phyloP scores from a whole-genome alignment of 2,888 invertebrate species.

The Mythimna vitellina region DNA sequence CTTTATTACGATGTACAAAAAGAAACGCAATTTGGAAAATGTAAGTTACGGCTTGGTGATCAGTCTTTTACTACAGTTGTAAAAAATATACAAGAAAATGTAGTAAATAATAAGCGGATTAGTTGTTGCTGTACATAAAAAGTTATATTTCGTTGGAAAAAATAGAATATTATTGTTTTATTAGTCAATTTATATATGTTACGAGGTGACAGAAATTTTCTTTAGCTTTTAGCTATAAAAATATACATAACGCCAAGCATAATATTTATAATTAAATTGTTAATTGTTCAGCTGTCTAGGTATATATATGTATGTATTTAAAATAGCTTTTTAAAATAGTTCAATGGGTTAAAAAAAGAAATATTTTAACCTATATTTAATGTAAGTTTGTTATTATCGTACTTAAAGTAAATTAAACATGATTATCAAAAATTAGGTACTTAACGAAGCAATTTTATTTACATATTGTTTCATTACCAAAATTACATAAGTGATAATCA shows the following conservation, averaged over 20 bases:
- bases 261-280: constrained; percentile 33
- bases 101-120: constrained; percentile 3
- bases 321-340: too few species aligned
- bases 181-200: neutral
- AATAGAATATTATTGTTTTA: constrained; percentile 11
- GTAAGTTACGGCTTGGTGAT: neutral
- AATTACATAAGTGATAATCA: neutral
- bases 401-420: neutral
- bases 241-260: constrained; percentile 24
- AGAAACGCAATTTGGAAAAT: neutral
- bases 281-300: constrained; percentile 22
- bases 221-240: constrained; percentile 13
- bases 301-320: neutral
- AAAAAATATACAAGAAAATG: constrained; percentile 1
- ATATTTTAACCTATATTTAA: neutral
- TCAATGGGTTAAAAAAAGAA: neutral
- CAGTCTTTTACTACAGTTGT: neutral
- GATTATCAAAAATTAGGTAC: neutral
- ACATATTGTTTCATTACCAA: neutral
- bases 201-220: constrained; percentile 23
- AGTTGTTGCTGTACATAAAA: constrained; percentile 21
- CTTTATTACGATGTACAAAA: too few species aligned
- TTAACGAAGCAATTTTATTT: neutral
- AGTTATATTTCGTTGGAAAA: constrained; percentile 25
- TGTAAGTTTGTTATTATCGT: neutral